phyloP scores from a whole-genome alignment of 2,888 invertebrate species.

The Meloe dianella region DNA sequence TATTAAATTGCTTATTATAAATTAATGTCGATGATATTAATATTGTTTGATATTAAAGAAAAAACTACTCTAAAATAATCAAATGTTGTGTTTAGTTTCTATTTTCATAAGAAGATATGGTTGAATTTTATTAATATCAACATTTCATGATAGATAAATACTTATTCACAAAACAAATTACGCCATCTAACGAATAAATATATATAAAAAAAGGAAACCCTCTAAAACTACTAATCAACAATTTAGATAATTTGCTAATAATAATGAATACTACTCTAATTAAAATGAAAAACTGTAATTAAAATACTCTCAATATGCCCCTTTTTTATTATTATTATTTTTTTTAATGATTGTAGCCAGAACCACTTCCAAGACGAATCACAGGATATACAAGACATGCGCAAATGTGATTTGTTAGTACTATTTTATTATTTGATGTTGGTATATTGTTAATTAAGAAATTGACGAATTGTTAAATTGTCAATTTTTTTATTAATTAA shows the following conservation, averaged over 20 bases:
- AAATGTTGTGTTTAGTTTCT: conserved; percentile 23
- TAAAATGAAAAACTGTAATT: too few species aligned
- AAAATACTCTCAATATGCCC: too few species aligned
- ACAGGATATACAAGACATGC: too few species aligned
- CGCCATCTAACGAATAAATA: too few species aligned
- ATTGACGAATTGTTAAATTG: background rate
- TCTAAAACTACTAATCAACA: too few species aligned
- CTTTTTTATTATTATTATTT: too few species aligned
- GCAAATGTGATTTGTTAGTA: background rate
- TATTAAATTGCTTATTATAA: background rate
- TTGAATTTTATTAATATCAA: conserved; percentile 26
- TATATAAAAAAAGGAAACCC: too few species aligned
- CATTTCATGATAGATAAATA: conserved; percentile 17
- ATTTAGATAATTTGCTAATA: too few species aligned
- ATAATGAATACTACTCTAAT: too few species aligned
- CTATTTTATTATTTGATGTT: background rate
- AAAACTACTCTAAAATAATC: conserved; percentile 4
- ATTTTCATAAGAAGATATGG: conserved; percentile 20
- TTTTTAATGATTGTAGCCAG: too few species aligned
- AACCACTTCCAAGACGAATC: too few species aligned
- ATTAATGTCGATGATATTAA: background rate
- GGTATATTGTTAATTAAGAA: background rate
- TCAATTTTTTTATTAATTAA: conserved; percentile 4
- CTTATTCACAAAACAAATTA: too few species aligned
- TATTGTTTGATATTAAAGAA: background rate